These are phyloP conservation scores for Poecilia picta DNA, from an alignment of 2,797 vertebrate genomes.

Conservation along the genomic window DNA sequence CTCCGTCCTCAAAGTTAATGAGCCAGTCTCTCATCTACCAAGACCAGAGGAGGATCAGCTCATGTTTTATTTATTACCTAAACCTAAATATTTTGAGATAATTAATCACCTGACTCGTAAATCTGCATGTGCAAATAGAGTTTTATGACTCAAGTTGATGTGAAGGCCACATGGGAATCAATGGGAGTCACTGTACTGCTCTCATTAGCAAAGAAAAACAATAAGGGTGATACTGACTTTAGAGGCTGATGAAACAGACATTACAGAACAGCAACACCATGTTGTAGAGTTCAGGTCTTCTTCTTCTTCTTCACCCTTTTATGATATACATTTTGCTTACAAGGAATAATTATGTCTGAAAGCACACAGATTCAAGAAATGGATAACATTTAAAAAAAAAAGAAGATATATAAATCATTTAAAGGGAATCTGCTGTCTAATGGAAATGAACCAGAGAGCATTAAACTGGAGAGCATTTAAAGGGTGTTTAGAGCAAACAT, in stretches of 20 bases:
- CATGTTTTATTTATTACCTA: neutral
- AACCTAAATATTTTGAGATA: neutral
- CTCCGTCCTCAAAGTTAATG: conserved; percentile 5
- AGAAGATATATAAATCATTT: neutral
- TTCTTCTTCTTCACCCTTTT: neutral
- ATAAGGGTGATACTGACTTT: neutral
- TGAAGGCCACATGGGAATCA: neutral
- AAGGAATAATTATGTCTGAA: neutral
- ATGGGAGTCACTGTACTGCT: neutral
- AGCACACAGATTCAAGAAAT: neutral
- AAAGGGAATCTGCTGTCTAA: neutral
- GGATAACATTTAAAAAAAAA: neutral
- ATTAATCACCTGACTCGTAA: conserved; percentile 9
- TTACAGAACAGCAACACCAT: conserved; percentile 4
- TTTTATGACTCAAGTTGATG: neutral
- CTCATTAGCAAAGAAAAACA: conserved; percentile 5
- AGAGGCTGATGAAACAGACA: conserved; percentile 8
- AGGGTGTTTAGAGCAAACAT: neutral
- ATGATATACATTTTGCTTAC: neutral
- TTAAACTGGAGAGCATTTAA: neutral
- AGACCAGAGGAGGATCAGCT: conserved; percentile 11
- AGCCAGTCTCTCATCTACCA: conserved; percentile 2
- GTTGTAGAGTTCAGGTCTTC: neutral
- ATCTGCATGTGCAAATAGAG: conserved; percentile 1
- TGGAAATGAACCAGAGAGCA: neutral